Percentiles rank a stretch among this genome's conserved stretches.
Conservation (phyloP, 1,140 invertebrate genomes). For the Eurytemora carolleeae region DNA sequence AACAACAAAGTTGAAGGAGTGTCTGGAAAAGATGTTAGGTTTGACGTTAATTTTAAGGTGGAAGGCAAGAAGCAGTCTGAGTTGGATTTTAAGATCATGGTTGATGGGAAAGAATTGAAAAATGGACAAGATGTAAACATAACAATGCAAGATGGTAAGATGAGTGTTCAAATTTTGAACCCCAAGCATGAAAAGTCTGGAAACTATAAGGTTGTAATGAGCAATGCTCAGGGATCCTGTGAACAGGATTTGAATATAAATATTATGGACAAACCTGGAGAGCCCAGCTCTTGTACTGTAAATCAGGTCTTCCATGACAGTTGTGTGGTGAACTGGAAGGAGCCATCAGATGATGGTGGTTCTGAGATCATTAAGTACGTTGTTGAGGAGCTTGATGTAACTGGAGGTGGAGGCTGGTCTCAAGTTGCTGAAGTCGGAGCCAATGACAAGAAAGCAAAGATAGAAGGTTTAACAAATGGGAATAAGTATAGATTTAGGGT, state of each 20-base stretch:
- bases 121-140: conserved; percentile 11
- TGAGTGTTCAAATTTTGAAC: conserved; percentile 70
- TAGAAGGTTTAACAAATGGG: conserved; percentile 50
- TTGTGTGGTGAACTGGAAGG: conserved; percentile 76
- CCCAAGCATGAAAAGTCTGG: conserved; percentile 55
- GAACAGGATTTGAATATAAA: conserved; percentile 57
- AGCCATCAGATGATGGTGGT: conserved; percentile 80
- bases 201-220: conserved; percentile 59
- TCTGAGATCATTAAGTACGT: conserved; percentile 42
- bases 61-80: conserved; percentile 9
- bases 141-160: neutral
- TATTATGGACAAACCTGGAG: conserved; percentile 58
- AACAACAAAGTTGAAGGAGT: neutral
- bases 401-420: conserved; percentile 29
- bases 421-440: conserved; percentile 19
- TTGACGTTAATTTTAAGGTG: conserved; percentile 2
- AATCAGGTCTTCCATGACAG: conserved; percentile 75
- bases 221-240: conserved; percentile 66
- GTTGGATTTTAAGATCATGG: conserved; percentile 4
- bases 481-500: conserved; percentile 86
- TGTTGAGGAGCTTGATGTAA: conserved; percentile 66
- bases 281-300: conserved; percentile 72
- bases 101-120: conserved; percentile 8
- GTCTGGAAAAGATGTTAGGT: conserved; percentile 6
- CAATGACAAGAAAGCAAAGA: conserved; percentile 16